phyloP scores from a whole-genome alignment of 2,113 vertebrate genomes.

The Sphaerodactylus townsendi region DNA sequence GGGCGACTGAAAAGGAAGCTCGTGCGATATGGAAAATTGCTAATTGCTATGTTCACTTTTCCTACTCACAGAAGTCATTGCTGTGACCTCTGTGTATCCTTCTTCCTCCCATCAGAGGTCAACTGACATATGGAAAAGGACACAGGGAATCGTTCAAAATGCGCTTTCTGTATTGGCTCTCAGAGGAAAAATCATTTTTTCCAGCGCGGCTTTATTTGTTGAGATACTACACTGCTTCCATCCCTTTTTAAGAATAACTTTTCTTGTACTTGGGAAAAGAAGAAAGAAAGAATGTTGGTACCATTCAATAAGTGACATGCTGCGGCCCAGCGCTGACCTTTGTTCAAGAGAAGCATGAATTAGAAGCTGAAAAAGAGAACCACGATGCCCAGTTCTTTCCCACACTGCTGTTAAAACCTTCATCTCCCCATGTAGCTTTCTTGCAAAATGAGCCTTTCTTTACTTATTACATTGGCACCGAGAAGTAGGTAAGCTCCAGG shows the following conservation, averaged over 20 bases:
- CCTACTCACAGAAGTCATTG: neutral
- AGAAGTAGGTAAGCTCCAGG: constrained; percentile 58
- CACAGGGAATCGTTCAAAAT: neutral
- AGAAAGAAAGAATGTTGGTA: constrained; percentile 15
- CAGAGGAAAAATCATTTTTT: neutral
- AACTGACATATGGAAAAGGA: neutral
- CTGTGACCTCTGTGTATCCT: neutral
- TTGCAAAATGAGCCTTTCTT: constrained; percentile 54
- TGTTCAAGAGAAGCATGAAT: constrained; percentile 48
- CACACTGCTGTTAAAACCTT: constrained; percentile 47
- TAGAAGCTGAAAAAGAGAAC: constrained; percentile 52
- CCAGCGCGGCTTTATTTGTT: neutral
- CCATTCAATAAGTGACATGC: constrained; percentile 51
- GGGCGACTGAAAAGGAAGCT: too few relatives aligned
- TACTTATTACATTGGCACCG: constrained; percentile 54
- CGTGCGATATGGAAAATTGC: too few relatives aligned
- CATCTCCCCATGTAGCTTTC: constrained; percentile 53
- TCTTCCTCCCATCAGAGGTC: neutral
- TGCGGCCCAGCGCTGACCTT: constrained; percentile 54
- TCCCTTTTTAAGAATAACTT: constrained; percentile 13
- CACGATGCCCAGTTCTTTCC: constrained; percentile 25
- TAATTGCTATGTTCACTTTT: neutral
- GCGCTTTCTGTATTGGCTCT: neutral
- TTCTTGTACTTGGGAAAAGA: constrained; percentile 27
- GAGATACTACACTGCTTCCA: constrained; percentile 14